Evolutionary conservation across 37 sponge, comb jelly and placozoan species (phyloP).

Genomic region (Ephydatia muelleri): DNA sequence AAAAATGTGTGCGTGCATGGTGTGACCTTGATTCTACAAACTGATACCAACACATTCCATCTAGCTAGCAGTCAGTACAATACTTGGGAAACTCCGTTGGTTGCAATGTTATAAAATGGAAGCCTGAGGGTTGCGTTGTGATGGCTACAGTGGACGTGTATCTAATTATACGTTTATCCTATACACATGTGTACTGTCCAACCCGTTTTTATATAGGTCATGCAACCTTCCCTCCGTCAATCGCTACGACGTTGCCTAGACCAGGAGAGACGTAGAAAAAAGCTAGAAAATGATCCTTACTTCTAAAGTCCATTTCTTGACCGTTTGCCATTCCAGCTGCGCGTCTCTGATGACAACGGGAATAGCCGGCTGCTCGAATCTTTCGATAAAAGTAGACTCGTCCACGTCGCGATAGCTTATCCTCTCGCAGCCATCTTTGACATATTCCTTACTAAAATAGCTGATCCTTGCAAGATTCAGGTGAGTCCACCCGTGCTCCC

Average conservation of each 20-base stretch:
- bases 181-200: too few species aligned
- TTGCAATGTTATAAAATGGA: background rate
- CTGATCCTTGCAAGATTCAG: constrained; percentile 23
- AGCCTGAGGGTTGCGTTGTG: background rate
- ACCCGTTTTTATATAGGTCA: too few species aligned
- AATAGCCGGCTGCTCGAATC: constrained; percentile 75
- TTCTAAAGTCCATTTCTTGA: constrained; percentile 91
- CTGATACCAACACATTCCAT: constrained; percentile 10
- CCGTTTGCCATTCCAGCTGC: constrained; percentile 84
- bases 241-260: too few species aligned
- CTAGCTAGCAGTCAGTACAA: background rate
- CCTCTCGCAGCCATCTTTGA: constrained; percentile 71
- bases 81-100: background rate
- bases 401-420: constrained; percentile 42
- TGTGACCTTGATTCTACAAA: too few species aligned
- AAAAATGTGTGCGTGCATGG: background rate
- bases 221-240: too few species aligned
- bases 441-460: constrained; percentile 17
- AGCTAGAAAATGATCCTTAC: constrained; percentile 52
- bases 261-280: too few species aligned
- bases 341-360: constrained; percentile 87
- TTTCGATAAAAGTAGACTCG: constrained; percentile 67
- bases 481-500: constrained; percentile 81
- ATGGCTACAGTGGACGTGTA: background rate
- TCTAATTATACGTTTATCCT: too few species aligned